Conservation (phyloP, 1,140 invertebrate species). For the Pectinophora gossypiella region DNA sequence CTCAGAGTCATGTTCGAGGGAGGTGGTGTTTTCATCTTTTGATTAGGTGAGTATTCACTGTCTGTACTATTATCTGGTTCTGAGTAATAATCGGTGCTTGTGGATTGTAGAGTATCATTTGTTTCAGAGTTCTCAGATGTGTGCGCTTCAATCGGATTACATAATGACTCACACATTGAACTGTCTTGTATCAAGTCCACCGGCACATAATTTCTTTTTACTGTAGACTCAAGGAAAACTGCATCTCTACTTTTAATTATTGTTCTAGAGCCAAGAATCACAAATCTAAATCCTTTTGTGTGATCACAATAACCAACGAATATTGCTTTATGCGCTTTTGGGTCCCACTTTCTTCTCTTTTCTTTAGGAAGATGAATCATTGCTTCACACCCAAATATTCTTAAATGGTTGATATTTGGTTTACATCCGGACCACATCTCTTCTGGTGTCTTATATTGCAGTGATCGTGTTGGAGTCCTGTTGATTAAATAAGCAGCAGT, state of each 20-base stretch:
- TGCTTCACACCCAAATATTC: conserved; percentile 26
- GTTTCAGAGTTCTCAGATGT: too few relatives aligned
- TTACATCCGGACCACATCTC: conserved; percentile 32
- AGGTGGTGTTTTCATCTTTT: conserved; percentile 2
- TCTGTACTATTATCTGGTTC: conserved; percentile 9
- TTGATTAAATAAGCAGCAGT: conserved; percentile 8
- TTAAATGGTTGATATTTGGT: conserved; percentile 40
- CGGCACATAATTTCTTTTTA: conserved; percentile 25
- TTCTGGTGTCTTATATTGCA: conserved; percentile 23
- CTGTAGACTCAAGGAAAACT: conserved; percentile 26
- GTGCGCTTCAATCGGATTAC: too few relatives aligned
- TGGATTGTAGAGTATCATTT: too few relatives aligned
- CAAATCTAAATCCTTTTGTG: conserved; percentile 10
- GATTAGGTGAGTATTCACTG: conserved; percentile 20
- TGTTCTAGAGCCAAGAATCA: neutral
- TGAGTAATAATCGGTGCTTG: too few relatives aligned
- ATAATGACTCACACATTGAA: neutral
- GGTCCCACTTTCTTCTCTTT: conserved; percentile 13
- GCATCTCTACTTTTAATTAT: conserved; percentile 31
- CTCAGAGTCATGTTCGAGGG: conserved; percentile 17
- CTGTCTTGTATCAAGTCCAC: too few relatives aligned
- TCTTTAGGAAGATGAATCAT: conserved; percentile 34
- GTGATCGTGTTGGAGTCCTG: conserved; percentile 7
- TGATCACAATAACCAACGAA: conserved; percentile 3
- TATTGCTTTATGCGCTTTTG: conserved; percentile 14